phyloP scores from a whole-genome alignment of 2,113 vertebrate species.

The Lichenostomus cassidix region DNA sequence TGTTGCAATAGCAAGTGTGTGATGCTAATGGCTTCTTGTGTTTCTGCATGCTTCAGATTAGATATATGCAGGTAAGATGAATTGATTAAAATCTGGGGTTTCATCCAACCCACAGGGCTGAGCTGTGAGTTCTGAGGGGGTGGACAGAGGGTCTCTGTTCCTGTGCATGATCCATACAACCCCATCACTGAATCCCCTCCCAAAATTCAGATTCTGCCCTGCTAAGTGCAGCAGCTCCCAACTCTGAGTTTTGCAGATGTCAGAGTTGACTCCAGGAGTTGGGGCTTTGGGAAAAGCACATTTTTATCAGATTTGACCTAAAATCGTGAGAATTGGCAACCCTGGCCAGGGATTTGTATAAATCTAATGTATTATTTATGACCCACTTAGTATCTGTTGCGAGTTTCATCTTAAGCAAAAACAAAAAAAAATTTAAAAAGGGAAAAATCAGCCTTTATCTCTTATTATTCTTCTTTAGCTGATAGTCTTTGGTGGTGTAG shows the following conservation, averaged over 20 bases:
- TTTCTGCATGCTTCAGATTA: slow-evolving; percentile 89
- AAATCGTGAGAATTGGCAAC: background rate
- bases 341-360: background rate
- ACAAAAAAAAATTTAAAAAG: background rate
- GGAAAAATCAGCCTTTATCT: background rate
- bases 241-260: background rate
- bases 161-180: background rate
- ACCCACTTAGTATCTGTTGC: background rate
- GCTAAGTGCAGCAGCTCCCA: background rate
- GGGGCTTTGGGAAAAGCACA: background rate
- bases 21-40: slow-evolving; percentile 71
- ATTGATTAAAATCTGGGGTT: background rate
- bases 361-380: background rate
- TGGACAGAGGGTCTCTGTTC: background rate
- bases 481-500: background rate
- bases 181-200: background rate
- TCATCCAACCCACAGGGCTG: background rate
- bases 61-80: slow-evolving; percentile 90
- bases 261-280: background rate
- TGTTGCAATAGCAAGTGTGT: background rate
- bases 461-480: background rate
- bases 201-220: background rate
- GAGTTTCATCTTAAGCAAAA: background rate
- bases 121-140: background rate
- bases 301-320: background rate